These are phyloP conservation scores for Odocoileus virginianus DNA, from an alignment of 2,113 vertebrate species.

Conservation along the genomic window DNA sequence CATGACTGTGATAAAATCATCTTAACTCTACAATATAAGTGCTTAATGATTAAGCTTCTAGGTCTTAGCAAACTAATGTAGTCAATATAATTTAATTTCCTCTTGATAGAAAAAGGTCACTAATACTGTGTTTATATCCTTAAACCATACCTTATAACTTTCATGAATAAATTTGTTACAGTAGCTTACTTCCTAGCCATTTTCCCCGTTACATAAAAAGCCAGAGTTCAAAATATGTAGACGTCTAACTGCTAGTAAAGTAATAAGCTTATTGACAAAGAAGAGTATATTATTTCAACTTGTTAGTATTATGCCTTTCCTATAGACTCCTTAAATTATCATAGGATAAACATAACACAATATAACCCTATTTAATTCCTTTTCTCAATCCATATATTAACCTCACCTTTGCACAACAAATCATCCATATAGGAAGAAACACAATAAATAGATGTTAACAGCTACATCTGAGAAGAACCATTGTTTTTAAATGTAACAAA, in stretches of 20 bases:
- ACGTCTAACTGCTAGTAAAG: neutral
- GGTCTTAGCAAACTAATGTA: neutral
- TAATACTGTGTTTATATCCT: neutral
- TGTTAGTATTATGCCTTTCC: neutral
- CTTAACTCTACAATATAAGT: neutral
- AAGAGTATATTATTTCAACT: neutral
- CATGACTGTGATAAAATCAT: neutral
- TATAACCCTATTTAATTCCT: neutral
- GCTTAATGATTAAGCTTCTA: conserved; percentile 28
- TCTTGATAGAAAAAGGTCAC: conserved; percentile 7
- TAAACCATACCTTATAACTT: neutral
- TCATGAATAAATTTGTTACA: neutral
- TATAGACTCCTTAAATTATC: neutral
- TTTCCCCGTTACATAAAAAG: conserved; percentile 4
- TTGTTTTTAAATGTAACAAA: conserved; percentile 12
- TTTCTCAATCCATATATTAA: neutral
- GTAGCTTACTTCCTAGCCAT: neutral
- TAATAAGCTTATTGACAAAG: neutral
- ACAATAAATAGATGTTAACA: neutral
- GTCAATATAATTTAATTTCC: neutral
- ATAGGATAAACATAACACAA: neutral
- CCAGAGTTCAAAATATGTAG: neutral
- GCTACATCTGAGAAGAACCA: neutral
- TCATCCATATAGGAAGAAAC: neutral
- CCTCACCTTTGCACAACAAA: neutral